phyloP scores from a whole-genome alignment of 2,888 invertebrate species.

The Perdita meconis region DNA sequence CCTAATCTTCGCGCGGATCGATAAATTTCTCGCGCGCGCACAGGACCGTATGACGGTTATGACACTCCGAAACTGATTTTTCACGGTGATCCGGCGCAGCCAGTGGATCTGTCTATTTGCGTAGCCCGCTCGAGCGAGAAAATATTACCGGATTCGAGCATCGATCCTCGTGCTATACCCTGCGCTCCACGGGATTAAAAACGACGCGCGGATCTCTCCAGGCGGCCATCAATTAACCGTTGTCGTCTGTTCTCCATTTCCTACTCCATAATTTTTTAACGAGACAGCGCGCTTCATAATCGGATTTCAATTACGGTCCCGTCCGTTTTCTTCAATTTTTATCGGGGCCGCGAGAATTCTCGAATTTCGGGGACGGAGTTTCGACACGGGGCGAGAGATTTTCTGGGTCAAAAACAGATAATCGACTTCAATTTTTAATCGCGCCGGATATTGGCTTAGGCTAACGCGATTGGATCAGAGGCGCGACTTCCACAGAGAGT shows the following conservation, averaged over 20 bases:
- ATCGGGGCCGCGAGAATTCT: neutral
- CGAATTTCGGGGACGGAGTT: neutral
- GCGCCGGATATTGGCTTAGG: slow-evolving; percentile 31
- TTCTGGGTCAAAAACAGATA: slow-evolving; percentile 2
- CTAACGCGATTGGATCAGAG: slow-evolving; percentile 9
- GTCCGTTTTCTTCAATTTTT: neutral
- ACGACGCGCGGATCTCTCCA: slow-evolving; percentile 16
- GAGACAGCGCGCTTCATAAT: neutral
- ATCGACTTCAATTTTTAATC: slow-evolving; percentile 44
- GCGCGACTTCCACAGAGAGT: too few species aligned
- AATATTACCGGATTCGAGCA: slow-evolving; percentile 3
- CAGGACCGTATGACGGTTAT: neutral
- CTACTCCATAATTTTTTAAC: neutral
- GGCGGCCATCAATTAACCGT: slow-evolving; percentile 16
- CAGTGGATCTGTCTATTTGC: neutral
- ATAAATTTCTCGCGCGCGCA: neutral
- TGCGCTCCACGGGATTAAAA: slow-evolving; percentile 20
- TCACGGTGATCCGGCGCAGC: neutral
- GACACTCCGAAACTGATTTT: slow-evolving; percentile 16
- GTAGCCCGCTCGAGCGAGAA: neutral
- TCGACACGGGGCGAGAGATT: neutral
- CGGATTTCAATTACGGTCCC: neutral
- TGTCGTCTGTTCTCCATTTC: neutral
- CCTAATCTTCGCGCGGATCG: neutral
- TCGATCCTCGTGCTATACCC: slow-evolving; percentile 11